Percentiles rank a stretch among this genome's conserved stretches.
phyloP scores from a whole-genome alignment of 2,888 invertebrate species.

The Drosophila putrida region DNA sequence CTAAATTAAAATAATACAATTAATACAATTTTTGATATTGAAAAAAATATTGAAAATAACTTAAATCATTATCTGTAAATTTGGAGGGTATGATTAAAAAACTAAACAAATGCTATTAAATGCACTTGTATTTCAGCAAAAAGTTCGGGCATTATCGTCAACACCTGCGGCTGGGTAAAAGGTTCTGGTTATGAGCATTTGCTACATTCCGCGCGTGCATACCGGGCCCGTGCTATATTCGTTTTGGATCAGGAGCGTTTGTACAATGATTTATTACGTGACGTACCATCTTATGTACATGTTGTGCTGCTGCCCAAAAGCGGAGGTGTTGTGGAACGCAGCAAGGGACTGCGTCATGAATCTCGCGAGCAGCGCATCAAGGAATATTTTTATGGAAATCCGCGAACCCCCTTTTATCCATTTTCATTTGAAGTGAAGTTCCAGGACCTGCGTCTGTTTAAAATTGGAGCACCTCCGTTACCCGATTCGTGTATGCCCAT shows the following conservation, averaged over 20 bases:
- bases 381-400: constrained; percentile 97
- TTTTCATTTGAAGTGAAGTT: constrained; percentile 98
- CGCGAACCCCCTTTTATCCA: constrained; percentile 92
- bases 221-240: constrained; percentile 97
- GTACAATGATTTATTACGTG: constrained; percentile 96
- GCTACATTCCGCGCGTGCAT: constrained; percentile 95
- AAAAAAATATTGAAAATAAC: too few relatives aligned
- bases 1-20: too few relatives aligned
- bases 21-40: too few relatives aligned
- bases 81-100: too few relatives aligned
- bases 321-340: constrained; percentile 97
- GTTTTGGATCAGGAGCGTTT: constrained; percentile 98
- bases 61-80: too few relatives aligned
- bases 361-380: constrained; percentile 92
- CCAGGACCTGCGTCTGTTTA: constrained; percentile 94
- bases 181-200: constrained; percentile 95
- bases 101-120: too few relatives aligned
- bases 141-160: constrained; percentile 96
- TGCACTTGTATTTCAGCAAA: constrained; percentile 87
- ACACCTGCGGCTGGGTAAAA: constrained; percentile 99
- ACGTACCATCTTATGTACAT: constrained; percentile 97
- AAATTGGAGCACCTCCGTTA: constrained; percentile 96
- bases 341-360: constrained; percentile 90
- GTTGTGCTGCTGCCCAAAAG: constrained; percentile 97
- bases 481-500: constrained; percentile 98